phyloP scores from a whole-genome alignment of 2,797 vertebrate genomes.

The Hydrocynus forskahlii region DNA sequence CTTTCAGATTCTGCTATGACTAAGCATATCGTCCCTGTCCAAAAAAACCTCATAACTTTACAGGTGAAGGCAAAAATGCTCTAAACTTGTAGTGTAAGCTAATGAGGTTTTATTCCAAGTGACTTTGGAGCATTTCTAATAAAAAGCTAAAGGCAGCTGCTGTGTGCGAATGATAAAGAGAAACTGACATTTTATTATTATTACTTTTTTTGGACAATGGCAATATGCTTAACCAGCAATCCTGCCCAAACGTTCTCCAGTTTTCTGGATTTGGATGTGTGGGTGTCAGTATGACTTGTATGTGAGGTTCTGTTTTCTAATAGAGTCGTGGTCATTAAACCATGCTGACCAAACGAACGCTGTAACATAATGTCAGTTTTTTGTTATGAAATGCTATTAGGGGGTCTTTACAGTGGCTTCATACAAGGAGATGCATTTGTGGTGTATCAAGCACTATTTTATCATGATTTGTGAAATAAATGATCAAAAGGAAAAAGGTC shows the following conservation, averaged over 20 bases:
- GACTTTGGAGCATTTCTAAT: too few relatives aligned
- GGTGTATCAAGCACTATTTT: conserved; percentile 15
- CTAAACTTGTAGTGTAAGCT: too few relatives aligned
- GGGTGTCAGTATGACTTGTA: background rate
- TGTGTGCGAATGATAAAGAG: too few relatives aligned
- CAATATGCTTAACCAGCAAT: conserved; percentile 5
- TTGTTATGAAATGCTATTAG: conserved; percentile 40
- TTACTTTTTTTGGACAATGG: too few relatives aligned
- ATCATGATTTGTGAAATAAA: conserved; percentile 26
- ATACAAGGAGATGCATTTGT: background rate
- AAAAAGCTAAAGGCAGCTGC: too few relatives aligned
- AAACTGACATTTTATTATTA: too few relatives aligned
- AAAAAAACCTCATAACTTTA: too few relatives aligned
- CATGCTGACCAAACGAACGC: conserved; percentile 59
- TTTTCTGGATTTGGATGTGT: background rate
- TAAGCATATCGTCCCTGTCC: too few relatives aligned
- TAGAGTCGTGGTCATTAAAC: background rate
- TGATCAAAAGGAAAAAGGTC: background rate
- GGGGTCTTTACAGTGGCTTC: background rate
- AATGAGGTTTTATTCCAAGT: too few relatives aligned
- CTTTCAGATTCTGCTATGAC: background rate
- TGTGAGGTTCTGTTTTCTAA: background rate
- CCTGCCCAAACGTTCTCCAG: background rate
- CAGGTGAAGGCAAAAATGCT: too few relatives aligned
- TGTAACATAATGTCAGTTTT: conserved; percentile 33